These are phyloP conservation scores for Palythoa caribaeorum DNA, from an alignment of 92 coral and sea anemone genomes.

Conservation along the genomic window DNA sequence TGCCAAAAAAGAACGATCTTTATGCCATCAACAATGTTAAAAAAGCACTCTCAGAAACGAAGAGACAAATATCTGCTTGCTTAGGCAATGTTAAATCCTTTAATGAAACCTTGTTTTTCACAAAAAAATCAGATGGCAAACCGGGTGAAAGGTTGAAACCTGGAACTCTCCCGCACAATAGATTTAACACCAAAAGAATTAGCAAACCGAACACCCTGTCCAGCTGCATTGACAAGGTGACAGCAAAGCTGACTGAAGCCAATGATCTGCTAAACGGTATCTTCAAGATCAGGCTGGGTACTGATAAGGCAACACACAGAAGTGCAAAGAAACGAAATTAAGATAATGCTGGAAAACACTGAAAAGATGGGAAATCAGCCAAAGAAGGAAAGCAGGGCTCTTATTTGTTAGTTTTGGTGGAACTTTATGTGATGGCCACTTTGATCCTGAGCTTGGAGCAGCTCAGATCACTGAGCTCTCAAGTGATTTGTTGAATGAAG, in stretches of 20 bases:
- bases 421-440: background rate
- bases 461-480: conserved; percentile 7
- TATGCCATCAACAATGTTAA: conserved; percentile 2
- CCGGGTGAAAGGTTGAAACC: conserved; percentile 17
- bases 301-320: background rate
- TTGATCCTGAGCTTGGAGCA: conserved; percentile 13
- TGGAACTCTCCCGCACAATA: background rate
- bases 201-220: conserved; percentile 8
- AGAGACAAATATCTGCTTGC: conserved; percentile 8
- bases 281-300: conserved; percentile 19
- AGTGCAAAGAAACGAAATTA: background rate
- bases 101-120: background rate
- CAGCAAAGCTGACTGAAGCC: background rate
- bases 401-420: conserved; percentile 22
- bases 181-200: background rate
- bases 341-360: conserved; percentile 1
- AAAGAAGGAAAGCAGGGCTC: background rate
- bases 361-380: conserved; percentile 1
- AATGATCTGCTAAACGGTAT: background rate
- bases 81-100: background rate
- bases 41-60: background rate
- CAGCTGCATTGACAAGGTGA: background rate
- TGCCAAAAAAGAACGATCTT: background rate
- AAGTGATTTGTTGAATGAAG: background rate
- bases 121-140: background rate